Evolutionary conservation across 2,888 invertebrate species (phyloP).

Genomic region (Diadromus collaris): DNA sequence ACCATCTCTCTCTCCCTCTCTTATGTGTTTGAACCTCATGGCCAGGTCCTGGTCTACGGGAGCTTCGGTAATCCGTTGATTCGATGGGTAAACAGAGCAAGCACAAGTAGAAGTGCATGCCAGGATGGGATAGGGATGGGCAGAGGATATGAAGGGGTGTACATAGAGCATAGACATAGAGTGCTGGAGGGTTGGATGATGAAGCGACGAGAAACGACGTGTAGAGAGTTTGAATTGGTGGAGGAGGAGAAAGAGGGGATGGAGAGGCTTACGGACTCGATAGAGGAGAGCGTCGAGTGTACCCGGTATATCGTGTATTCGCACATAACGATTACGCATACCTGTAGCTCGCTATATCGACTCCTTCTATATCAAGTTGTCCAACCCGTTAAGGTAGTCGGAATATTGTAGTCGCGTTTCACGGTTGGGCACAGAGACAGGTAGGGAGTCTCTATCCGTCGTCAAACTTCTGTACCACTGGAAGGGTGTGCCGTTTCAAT

Average conservation of each 20-base stretch:
- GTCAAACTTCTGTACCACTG: conserved; percentile 16
- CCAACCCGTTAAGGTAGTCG: not conserved
- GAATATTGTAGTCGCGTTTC: not conserved
- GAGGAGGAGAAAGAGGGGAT: conserved; percentile 27
- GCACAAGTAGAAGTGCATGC: conserved; percentile 65
- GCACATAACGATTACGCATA: conserved; percentile 54
- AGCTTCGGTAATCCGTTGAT: conserved; percentile 75
- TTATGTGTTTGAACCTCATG: not conserved
- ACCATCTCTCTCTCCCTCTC: not conserved
- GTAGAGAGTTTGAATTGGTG: conserved; percentile 20
- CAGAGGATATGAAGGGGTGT: not conserved
- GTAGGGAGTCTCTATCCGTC: conserved; percentile 5
- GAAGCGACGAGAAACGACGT: conserved; percentile 10
- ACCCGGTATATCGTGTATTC: conserved; percentile 65
- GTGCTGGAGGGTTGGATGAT: conserved; percentile 3
- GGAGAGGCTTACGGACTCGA: conserved; percentile 40
- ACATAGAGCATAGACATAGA: conserved; percentile 14
- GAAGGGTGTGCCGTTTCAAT: conserved; percentile 7
- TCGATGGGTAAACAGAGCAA: conserved; percentile 74
- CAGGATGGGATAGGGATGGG: conserved; percentile 12
- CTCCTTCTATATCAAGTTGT: conserved; percentile 3
- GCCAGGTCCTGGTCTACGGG: conserved; percentile 49
- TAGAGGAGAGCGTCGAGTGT: conserved; percentile 54
- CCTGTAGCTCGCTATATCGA: conserved; percentile 39
- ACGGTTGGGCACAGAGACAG: conserved; percentile 5